Conservation (phyloP, 2,888 invertebrate species). For the Pterobdella sp. region DNA sequence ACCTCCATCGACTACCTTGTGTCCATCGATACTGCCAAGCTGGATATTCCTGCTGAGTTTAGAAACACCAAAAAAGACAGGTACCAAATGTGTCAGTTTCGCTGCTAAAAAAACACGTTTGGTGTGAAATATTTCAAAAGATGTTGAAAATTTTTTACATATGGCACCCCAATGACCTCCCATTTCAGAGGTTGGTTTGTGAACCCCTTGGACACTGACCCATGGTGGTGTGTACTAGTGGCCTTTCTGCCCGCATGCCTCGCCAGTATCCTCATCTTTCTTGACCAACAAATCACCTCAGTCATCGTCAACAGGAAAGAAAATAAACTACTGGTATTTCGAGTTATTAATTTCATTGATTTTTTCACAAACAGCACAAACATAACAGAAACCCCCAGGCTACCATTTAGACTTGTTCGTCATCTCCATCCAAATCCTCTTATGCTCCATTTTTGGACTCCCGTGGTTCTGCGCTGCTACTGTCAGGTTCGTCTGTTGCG, state of each 20-base stretch:
- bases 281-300: constrained; percentile 26
- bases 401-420: constrained; percentile 90
- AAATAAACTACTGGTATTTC: constrained; percentile 21
- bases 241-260: constrained; percentile 20
- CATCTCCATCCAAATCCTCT: constrained; percentile 72
- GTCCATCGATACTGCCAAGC: constrained; percentile 80
- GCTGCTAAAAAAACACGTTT: background rate
- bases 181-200: constrained; percentile 18
- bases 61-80: constrained; percentile 42
- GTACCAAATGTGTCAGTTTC: background rate
- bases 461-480: constrained; percentile 81
- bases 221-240: constrained; percentile 19
- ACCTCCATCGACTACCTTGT: constrained; percentile 68
- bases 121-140: background rate
- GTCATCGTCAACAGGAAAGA: constrained; percentile 26
- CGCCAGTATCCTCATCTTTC: constrained; percentile 19
- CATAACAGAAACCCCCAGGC: constrained; percentile 77
- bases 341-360: background rate
- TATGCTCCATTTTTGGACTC: constrained; percentile 82
- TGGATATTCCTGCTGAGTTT: constrained; percentile 69
- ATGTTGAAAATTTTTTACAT: too few species aligned
- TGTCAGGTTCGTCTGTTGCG: constrained; percentile 49
- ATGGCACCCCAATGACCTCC: background rate
- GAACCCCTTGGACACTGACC: constrained; percentile 12
- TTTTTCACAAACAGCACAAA: constrained; percentile 11